A percentile compares a stretch with the other conserved stretches of the same genome.
phyloP scores from a whole-genome alignment of 1,140 invertebrate species.

The Cardiocondyla obscurior region DNA sequence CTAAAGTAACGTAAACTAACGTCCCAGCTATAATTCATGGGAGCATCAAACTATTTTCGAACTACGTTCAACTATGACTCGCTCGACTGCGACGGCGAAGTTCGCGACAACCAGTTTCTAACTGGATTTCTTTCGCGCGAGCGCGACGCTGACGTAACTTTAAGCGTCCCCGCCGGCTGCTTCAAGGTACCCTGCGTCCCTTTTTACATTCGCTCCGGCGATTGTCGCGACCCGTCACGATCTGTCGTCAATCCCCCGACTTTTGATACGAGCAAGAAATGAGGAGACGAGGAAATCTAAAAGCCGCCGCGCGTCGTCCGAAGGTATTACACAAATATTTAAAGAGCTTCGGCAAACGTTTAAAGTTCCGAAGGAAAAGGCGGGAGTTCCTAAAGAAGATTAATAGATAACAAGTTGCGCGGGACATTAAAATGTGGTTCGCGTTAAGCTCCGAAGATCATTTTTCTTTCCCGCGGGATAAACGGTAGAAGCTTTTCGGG shows the following conservation, averaged over 20 bases:
- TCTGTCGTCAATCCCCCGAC: not conserved
- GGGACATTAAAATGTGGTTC: not conserved
- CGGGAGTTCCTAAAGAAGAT: not conserved
- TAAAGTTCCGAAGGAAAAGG: not conserved
- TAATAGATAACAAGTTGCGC: not conserved
- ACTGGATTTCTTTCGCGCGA: constrained; percentile 48
- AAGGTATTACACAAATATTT: not conserved
- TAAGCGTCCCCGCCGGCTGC: constrained; percentile 7
- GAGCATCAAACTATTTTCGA: constrained; percentile 50
- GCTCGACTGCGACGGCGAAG: constrained; percentile 35
- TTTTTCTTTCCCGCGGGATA: not conserved
- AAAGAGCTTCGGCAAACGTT: no score
- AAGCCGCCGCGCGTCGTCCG: not conserved
- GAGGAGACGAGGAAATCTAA: not conserved
- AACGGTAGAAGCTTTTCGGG: not conserved
- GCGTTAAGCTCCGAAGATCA: not conserved
- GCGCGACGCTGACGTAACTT: constrained; percentile 20
- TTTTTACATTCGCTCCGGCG: constrained; percentile 1
- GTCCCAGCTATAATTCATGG: constrained; percentile 46
- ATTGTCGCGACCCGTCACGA: not conserved
- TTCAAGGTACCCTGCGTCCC: not conserved
- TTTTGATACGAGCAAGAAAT: not conserved
- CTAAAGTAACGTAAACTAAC: constrained; percentile 32
- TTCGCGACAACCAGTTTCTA: constrained; percentile 44
- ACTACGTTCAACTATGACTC: constrained; percentile 47